Evolutionary conservation across 2,888 invertebrate species (phyloP), one percentile per base, ranked within the genome.

Genomic region (Drosophila macrospina): DNA sequence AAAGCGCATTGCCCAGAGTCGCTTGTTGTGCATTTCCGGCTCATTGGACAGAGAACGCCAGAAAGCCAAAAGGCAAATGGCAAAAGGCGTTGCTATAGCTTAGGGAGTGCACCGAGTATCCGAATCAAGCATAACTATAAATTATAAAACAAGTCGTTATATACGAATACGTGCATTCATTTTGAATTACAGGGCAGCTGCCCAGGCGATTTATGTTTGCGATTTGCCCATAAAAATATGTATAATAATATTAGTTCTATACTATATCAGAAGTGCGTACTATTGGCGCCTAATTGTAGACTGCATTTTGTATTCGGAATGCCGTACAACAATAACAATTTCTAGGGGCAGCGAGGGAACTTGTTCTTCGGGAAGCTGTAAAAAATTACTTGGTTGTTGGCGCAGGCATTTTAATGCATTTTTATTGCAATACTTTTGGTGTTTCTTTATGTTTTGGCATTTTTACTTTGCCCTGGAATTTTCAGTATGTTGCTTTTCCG

Each of bases 401-500:
- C 50, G 34, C 54, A 50, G 86, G 69, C 68, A 76, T 88, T 86
- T 83, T 78, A 83, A 86, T 88, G 88, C 69, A 70, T 71, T 85
- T 88, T 88, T 74, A 80, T 86, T 80, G 75, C 75, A 66, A 72
- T 84, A 72, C 80, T 73, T 80, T 73, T 68, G 48, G 68, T 67
- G 52, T 71, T 65, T 56, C 69, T 74, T 84, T 67, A 68, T 74
- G n/a, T 74, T 80, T 74, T 59, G 56, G 60, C 50, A 75, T 83
- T 83, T 69, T 67, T 82, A 62, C 69, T 82, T 74, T 74, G 67
- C 15, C 37, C 56, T 56, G 68, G 63, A 68, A 77, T 82, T 82
- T 82, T 51, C 44, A 16, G 59, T 52, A 47, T 52, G 45, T 47
- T 69, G 34, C 62, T 15, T 63, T 13, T 44, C 11, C 39, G 39